Conservation (phyloP, 2,797 vertebrate species). For the Leuciscus waleckii region DNA sequence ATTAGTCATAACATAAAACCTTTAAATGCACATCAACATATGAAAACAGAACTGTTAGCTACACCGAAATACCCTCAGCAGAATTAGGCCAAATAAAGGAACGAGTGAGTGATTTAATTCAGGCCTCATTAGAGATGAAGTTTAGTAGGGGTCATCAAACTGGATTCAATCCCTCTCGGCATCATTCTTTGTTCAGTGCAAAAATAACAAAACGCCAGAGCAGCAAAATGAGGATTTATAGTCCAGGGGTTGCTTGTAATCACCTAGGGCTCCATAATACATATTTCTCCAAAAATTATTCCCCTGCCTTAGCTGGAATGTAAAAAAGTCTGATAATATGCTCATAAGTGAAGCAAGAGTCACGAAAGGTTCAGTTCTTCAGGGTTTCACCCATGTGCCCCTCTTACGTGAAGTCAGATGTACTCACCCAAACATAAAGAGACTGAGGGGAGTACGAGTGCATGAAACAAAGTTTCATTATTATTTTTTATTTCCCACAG, state of each 20-base stretch:
- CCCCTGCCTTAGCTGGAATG: constrained; percentile 44
- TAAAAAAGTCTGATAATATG: constrained; percentile 8
- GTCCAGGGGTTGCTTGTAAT: constrained; percentile 12
- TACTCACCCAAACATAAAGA: not conserved
- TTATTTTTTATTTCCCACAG: constrained; percentile 19
- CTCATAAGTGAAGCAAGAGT: constrained; percentile 27
- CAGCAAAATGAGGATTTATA: constrained; percentile 50
- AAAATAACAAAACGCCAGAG: constrained; percentile 51
- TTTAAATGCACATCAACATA: not conserved
- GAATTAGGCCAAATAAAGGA: not conserved
- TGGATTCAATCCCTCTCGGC: not conserved
- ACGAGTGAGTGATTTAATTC: constrained; percentile 26
- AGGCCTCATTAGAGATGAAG: constrained; percentile 34
- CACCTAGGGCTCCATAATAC: constrained; percentile 44
- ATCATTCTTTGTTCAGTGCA: constrained; percentile 15
- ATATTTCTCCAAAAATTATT: constrained; percentile 52
- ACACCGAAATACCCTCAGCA: constrained; percentile 4
- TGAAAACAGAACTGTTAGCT: constrained; percentile 8
- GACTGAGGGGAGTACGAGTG: constrained; percentile 5
- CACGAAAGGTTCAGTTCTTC: constrained; percentile 29
- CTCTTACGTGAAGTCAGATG: constrained; percentile 26
- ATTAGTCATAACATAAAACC: constrained; percentile 1
- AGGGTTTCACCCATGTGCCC: constrained; percentile 19
- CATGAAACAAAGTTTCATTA: constrained; percentile 12
- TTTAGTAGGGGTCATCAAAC: constrained; percentile 35